Conservation (phyloP, 2,888 invertebrate genomes). For the Eupithecia inturbata region DNA sequence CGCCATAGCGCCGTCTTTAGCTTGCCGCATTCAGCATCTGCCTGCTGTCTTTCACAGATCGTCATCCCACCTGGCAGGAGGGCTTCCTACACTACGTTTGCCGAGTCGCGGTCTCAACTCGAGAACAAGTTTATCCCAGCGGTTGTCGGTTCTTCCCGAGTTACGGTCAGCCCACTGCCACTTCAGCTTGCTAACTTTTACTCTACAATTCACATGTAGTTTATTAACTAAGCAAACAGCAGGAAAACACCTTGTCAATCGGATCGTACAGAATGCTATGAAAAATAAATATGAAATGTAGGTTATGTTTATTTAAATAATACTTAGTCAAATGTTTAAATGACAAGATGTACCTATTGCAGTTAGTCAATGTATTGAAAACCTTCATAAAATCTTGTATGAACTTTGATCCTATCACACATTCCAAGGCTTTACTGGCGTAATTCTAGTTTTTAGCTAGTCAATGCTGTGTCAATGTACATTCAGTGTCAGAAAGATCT, state of each 20-base stretch:
- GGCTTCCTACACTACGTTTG: too few relatives aligned
- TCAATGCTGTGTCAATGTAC: not conserved
- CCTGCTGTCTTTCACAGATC: too few relatives aligned
- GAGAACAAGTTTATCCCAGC: too few relatives aligned
- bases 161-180: too few relatives aligned
- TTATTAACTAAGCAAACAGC: not conserved
- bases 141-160: too few relatives aligned
- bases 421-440: not conserved
- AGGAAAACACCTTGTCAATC: not conserved
- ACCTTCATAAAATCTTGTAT: constrained; percentile 1
- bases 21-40: too few relatives aligned
- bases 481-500: not conserved
- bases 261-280: not conserved
- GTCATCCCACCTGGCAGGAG: too few relatives aligned
- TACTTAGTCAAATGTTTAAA: not conserved
- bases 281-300: too few relatives aligned
- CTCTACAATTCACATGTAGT: not conserved
- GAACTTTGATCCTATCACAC: not conserved
- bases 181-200: too few relatives aligned
- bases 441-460: not conserved
- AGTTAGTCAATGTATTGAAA: not conserved
- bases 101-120: too few relatives aligned
- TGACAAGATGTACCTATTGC: not conserved
- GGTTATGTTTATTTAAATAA: too few relatives aligned
- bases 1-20: too few relatives aligned